These are phyloP conservation scores for Conus canariensis DNA, from an alignment of 2,888 invertebrate genomes.

Conservation along the genomic window DNA sequence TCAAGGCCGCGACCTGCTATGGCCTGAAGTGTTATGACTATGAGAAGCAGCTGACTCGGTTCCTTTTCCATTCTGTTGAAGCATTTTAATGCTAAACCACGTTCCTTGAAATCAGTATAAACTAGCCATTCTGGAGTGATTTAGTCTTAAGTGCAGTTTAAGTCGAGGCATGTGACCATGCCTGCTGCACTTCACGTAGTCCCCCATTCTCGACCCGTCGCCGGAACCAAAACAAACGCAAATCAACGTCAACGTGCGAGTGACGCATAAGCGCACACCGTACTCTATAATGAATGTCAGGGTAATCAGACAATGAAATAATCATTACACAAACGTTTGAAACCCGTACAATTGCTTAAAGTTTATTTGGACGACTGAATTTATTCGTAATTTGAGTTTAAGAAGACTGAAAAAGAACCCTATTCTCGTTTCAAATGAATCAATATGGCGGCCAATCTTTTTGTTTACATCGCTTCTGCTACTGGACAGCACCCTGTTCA, in stretches of 20 bases:
- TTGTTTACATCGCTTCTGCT: constrained; percentile 73
- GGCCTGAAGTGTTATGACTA: background rate
- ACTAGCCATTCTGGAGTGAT: no score
- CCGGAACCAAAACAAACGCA: constrained; percentile 44
- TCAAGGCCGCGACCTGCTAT: constrained; percentile 29
- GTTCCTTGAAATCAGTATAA: no score
- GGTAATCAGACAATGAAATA: background rate
- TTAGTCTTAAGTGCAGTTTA: no score
- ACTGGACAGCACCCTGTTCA: constrained; percentile 58
- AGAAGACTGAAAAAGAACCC: background rate
- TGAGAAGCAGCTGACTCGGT: constrained; percentile 26
- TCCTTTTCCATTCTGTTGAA: background rate
- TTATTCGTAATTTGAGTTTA: background rate
- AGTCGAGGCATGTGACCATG: background rate
- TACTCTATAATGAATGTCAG: background rate
- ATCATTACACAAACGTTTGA: background rate
- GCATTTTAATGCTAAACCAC: background rate
- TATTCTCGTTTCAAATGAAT: constrained; percentile 34
- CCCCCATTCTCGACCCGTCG: background rate
- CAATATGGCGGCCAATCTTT: constrained; percentile 73
- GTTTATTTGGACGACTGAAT: background rate
- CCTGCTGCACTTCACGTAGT: constrained; percentile 17
- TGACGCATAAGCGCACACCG: constrained; percentile 12
- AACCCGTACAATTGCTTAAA: background rate
- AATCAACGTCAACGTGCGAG: constrained; percentile 25